Evolutionary conservation across 2,113 vertebrate genomes (phyloP), one percentile per base, ranked within the genome.

Genomic region (Lophura nycthemera): DNA sequence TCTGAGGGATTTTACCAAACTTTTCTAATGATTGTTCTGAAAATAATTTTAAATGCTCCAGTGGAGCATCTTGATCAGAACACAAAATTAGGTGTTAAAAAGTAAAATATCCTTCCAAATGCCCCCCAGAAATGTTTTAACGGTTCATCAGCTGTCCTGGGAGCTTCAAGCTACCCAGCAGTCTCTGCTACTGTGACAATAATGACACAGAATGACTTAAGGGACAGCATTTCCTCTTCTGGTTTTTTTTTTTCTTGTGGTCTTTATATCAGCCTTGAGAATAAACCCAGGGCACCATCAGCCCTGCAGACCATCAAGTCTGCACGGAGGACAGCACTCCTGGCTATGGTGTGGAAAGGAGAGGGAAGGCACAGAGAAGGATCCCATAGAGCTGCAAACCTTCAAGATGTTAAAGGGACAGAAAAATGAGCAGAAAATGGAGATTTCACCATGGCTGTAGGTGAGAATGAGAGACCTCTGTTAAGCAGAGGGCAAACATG

Each of bases 221-320:
- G 32, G 38, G 66, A 84, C 42, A 92, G 7, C 67, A 80, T 61
- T 64, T 63, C 52, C 52, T 54, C 43, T 59, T 22, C 38, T 29
- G 15, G 61, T 43, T 88, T 30, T 78, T 78, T 22, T 59, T 34
- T n/a, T 80, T 71, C 64, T 32, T 56, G 20, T 1, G 1, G 50
- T 48, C 25, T 43, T 60, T 47, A 6, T 2, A 5, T 34, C 0
- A 0, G 38, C n/a, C 2, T 0, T 10, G 21, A 88, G 3, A 83
- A 21, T 17, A 21, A 40, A 32, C 18, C 25, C 54, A 74, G 43
- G 60, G 27, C 61, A 72, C 24, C 43, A 67, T 6, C 79, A 80
- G 38, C 17, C 36, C 36, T 36, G 36, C 36, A 36, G 36, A 36
- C 36, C 36, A 36, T 36, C 36, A 57, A 29, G 17, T 12, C 57